Evolutionary conservation across 2,888 invertebrate species (phyloP), one percentile per base, ranked within the genome.

Genomic region (Caenorhabditis angaria): DNA sequence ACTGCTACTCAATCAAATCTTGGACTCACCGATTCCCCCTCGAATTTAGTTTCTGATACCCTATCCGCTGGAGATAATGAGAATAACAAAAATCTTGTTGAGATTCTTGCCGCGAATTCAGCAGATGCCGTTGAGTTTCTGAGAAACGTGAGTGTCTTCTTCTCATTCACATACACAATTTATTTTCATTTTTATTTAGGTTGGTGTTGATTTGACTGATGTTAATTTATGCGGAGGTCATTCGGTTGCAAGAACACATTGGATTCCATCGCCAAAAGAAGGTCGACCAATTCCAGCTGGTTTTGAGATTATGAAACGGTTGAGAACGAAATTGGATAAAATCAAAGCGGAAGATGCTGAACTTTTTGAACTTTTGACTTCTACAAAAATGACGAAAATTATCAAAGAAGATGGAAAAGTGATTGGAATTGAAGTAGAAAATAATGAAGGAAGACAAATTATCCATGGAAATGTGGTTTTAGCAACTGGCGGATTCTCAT

Each of bases 171-270:
- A 10, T 35, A 14, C 56, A 56, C 10, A 14, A 56, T 10, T 56
- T 35, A 35, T 35, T 41, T 41, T 14, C 41, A 41, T 6, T 22
- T 6, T 3, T 20, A 22, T 50, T 5, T 50, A 50, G 32, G 24
- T 68, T 6, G 87, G 87, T 18, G 84, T 87, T 27, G 78, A 86
- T 65, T 70, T 87, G 63, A 74, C 76, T 8, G 87, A 84, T 65
- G 76, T 87, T 29, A 87, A 87, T 66, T 66, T 87, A n/a, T 87
- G 86, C 56, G 87, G 87, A 8, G 87, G 87, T 2, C 87, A 87
- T 58, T 79, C 83, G 0, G 85, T 85, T 5, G 81, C 87, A 4
- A 61, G 87, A 22, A 87, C 87, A 1, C 87, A 87, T 60, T 87
- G 87, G 87, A 77, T 87, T 61, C 86, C 86, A n/a, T 84, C 85